Evolutionary conservation across 2,797 vertebrate species (phyloP).

Genomic region (Eurystomus glaucurus): DNA sequence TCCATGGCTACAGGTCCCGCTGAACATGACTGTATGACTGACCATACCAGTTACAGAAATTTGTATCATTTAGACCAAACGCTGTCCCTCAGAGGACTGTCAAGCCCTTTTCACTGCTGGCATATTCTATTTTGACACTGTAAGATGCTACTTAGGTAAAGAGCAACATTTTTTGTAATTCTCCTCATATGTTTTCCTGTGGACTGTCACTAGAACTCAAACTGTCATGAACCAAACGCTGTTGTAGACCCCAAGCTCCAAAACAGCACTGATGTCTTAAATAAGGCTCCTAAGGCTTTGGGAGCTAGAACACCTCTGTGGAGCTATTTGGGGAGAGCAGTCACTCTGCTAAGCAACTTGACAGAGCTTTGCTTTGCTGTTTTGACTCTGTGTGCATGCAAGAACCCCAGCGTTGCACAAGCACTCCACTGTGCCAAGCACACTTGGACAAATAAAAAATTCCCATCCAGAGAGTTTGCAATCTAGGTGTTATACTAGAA

Average conservation of each 20-base stretch:
- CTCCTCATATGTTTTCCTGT: neutral
- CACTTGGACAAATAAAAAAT: neutral
- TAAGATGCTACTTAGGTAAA: neutral
- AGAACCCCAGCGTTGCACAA: neutral
- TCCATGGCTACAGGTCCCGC: neutral
- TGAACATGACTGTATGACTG: neutral
- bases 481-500: neutral
- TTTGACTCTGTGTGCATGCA: neutral
- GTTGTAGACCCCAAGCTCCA: neutral
- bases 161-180: neutral
- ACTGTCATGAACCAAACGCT: neutral
- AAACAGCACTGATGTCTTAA: neutral
- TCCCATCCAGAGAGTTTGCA: neutral
- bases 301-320: neutral
- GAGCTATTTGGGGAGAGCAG: neutral
- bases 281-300: neutral
- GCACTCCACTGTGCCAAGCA: neutral
- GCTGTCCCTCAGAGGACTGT: neutral
- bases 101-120: neutral
- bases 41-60: neutral
- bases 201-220: neutral
- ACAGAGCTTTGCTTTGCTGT: conserved; percentile 1
- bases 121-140: neutral
- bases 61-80: neutral
- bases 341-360: neutral